Conservation (phyloP, 2,888 invertebrate genomes). For the Ochropleura plecta region DNA sequence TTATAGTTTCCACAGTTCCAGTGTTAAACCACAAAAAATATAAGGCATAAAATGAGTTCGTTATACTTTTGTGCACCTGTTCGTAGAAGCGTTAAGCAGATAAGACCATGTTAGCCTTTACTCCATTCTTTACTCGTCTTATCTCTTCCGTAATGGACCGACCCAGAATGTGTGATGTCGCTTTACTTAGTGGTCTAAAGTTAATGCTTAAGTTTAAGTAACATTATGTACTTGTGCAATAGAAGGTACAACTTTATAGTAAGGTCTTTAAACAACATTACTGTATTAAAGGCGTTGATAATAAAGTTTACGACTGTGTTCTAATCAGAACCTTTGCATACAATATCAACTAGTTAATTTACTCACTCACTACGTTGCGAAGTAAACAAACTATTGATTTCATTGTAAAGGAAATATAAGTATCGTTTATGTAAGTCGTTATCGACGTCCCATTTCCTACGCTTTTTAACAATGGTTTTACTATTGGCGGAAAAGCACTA, state of each 20-base stretch:
- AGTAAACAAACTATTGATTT: conserved; percentile 55
- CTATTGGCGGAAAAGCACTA: conserved; percentile 69
- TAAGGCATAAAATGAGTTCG: conserved; percentile 64
- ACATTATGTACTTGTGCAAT: conserved; percentile 1
- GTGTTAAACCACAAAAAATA: conserved; percentile 66
- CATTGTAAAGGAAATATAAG: conserved; percentile 55
- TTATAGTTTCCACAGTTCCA: conserved; percentile 8
- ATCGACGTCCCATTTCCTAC: conserved; percentile 69
- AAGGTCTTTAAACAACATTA: conserved; percentile 29
- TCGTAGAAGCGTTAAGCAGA: conserved; percentile 62
- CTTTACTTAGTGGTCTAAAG: conserved; percentile 39
- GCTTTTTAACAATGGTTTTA: conserved; percentile 67
- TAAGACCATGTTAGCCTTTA: conserved; percentile 69
- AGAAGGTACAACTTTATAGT: background rate
- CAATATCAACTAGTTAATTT: conserved; percentile 54
- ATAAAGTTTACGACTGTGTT: conserved; percentile 30
- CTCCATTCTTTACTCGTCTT: conserved; percentile 78
- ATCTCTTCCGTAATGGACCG: conserved; percentile 76
- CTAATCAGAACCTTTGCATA: conserved; percentile 38
- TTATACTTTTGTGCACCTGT: conserved; percentile 64
- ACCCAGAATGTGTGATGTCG: conserved; percentile 37
- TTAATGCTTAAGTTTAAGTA: conserved; percentile 16
- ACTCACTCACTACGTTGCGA: conserved; percentile 37
- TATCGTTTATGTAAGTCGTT: conserved; percentile 64
- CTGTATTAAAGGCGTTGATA: conserved; percentile 34